Base-by-base conservation (phyloP, 1,140 invertebrate species). In the Hylaeus volcanicus region DNA sequence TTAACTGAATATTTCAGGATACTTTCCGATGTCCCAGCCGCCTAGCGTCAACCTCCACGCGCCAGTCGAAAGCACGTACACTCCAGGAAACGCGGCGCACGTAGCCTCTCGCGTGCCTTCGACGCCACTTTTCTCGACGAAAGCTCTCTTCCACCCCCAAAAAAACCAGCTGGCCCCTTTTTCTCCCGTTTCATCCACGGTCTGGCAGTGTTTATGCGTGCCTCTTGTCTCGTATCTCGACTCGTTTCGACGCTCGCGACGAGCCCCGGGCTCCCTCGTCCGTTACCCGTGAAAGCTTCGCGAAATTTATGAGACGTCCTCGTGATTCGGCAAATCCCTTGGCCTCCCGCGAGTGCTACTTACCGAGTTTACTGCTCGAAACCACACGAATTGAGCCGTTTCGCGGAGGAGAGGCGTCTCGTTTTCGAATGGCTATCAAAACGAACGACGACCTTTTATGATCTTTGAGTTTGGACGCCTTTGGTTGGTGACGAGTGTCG, bases 1-100 rank as follows among this genome's bases (percentile, higher is more conserved):
- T 77, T 88, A 84, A 86, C 74, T 88, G 82, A 89, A 89, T 88
- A 88, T 89, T 88, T 89, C 77, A 89, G 60, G 69, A 86, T 88
- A 88, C 81, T 88, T 87, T 87, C 74, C 75, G 75, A 80, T 63
- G 74, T 63, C 64, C 39, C 26, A 61, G 56, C 48, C 51, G 64
- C 26, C 79, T 78, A 63, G 83, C 61, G 76, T 83, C 84, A 86
- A 74, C 71, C 68, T 60, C 48, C 41, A 48, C 39, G 26, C 26
- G 26, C 66, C 70, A 61, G 68, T 45, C 8, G 6, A 9, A 0
- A 75, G 68, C 79, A 55, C 66, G 75, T 78, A 68, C 58, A 63
- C 70, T 45, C 1, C 5, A 9, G 26, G 26, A 41, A 51, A 73
- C 69, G 65, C 68, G 66, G 37, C 37, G 56, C 68, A 56, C 41